A percentile compares a stretch with the other conserved stretches of the same genome.
These are phyloP conservation scores for Neomonachus schauinslandi DNA, from an alignment of 2,113 vertebrate species.

Conservation along the genomic window DNA sequence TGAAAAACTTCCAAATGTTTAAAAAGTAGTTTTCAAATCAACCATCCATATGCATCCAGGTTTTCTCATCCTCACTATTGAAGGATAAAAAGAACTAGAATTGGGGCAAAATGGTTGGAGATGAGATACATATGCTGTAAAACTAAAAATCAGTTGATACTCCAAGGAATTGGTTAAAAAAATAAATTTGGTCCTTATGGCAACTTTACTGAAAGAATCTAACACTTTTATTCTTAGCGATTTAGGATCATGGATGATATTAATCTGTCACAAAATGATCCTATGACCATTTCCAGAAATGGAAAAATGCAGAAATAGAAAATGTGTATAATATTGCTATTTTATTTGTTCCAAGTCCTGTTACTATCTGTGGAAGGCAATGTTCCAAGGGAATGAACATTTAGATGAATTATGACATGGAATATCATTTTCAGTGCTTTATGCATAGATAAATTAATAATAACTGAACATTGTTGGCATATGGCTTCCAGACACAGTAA, in stretches of 20 bases:
- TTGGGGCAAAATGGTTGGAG: slow-evolving; percentile 16
- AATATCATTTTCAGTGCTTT: slow-evolving; percentile 1
- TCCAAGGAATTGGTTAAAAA: slow-evolving; percentile 29
- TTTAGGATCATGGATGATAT: slow-evolving; percentile 56
- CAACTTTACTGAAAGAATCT: slow-evolving; percentile 55
- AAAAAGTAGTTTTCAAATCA: slow-evolving; percentile 66
- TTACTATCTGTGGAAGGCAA: slow-evolving; percentile 19
- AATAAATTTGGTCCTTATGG: slow-evolving; percentile 57
- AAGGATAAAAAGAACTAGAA: slow-evolving; percentile 45
- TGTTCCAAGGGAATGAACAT: slow-evolving; percentile 17
- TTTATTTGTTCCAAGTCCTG: slow-evolving; percentile 42
- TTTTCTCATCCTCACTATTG: slow-evolving; percentile 52
- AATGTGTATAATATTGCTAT: background rate
- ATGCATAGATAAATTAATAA: background rate
- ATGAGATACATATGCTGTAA: slow-evolving; percentile 39
- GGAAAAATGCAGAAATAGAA: slow-evolving; percentile 51
- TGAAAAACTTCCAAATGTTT: slow-evolving; percentile 70
- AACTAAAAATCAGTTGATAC: slow-evolving; percentile 20
- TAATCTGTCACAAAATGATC: slow-evolving; percentile 60
- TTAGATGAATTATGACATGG: slow-evolving; percentile 28
- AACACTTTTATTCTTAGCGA: slow-evolving; percentile 55
- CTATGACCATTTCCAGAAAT: slow-evolving; percentile 53
- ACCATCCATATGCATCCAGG: slow-evolving; percentile 51
- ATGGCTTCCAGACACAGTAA: slow-evolving; percentile 41
- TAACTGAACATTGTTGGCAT: background rate